Conservation (phyloP, 2,113 vertebrate genomes). For the Phyllopteryx taeniolatus region DNA sequence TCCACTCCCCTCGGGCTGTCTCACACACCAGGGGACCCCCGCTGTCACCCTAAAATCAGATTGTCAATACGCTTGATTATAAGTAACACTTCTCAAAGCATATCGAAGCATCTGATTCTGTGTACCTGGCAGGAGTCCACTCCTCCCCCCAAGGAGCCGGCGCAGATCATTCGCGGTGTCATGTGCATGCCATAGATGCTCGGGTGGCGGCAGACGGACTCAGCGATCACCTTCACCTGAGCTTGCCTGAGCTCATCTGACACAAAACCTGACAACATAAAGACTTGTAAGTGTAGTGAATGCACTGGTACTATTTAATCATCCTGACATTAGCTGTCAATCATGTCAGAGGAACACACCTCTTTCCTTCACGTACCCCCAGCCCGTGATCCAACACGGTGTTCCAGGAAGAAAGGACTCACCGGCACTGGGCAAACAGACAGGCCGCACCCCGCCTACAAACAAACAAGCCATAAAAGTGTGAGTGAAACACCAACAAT, state of each 20-base stretch:
- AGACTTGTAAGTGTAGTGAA: background rate
- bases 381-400: conserved; percentile 76
- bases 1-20: conserved; percentile 69
- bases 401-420: conserved; percentile 66
- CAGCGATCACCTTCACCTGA: conserved; percentile 67
- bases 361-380: conserved; percentile 68
- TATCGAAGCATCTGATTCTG: background rate
- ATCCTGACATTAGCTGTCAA: background rate
- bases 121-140: conserved; percentile 79
- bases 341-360: conserved; percentile 49
- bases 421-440: conserved; percentile 67
- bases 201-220: conserved; percentile 54
- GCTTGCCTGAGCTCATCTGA: conserved; percentile 66
- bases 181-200: conserved; percentile 58
- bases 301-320: background rate
- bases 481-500: background rate
- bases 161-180: conserved; percentile 77
- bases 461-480: background rate
- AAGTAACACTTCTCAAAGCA: background rate
- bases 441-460: conserved; percentile 64
- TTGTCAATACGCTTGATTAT: background rate
- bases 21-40: conserved; percentile 82
- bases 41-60: conserved; percentile 78
- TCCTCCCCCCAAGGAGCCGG: conserved; percentile 68
- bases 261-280: conserved; percentile 48